Conservation (phyloP, 2,888 invertebrate species). For the Trissoscelio sp. region DNA sequence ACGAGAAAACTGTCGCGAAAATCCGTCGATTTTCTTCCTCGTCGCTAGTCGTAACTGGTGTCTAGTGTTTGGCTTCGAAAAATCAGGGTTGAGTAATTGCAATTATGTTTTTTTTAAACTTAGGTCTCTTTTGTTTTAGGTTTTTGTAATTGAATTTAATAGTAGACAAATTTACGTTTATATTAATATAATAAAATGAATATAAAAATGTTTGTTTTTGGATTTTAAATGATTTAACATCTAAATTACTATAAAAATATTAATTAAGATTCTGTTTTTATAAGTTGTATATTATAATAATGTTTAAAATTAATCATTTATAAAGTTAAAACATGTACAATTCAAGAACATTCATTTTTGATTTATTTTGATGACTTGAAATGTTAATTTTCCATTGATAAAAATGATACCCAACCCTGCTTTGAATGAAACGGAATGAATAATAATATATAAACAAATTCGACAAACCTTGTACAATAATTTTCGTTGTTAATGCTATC, state of each 20-base stretch:
- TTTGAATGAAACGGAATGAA: slow-evolving; percentile 31
- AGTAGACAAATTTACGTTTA: background rate
- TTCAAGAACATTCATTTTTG: too few relatives aligned
- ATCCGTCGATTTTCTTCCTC: slow-evolving; percentile 64
- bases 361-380: background rate
- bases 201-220: background rate
- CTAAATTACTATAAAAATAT: too few relatives aligned
- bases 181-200: too few relatives aligned
- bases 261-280: too few relatives aligned
- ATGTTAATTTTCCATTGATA: background rate
- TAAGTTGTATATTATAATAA: too few relatives aligned
- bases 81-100: slow-evolving; percentile 55
- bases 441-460: slow-evolving; percentile 31
- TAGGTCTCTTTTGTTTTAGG: too few relatives aligned
- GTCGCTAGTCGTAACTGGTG: slow-evolving; percentile 68
- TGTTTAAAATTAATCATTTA: too few relatives aligned
- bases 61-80: slow-evolving; percentile 61
- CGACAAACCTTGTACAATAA: slow-evolving; percentile 45
- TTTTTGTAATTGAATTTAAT: too few relatives aligned
- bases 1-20: slow-evolving; percentile 35
- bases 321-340: too few relatives aligned
- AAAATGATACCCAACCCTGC: slow-evolving; percentile 23
- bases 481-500: slow-evolving; percentile 7
- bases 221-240: too few relatives aligned
- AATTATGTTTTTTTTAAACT: too few relatives aligned